Conservation (phyloP, 1,140 invertebrate species). For the Solenopsis fugax region DNA sequence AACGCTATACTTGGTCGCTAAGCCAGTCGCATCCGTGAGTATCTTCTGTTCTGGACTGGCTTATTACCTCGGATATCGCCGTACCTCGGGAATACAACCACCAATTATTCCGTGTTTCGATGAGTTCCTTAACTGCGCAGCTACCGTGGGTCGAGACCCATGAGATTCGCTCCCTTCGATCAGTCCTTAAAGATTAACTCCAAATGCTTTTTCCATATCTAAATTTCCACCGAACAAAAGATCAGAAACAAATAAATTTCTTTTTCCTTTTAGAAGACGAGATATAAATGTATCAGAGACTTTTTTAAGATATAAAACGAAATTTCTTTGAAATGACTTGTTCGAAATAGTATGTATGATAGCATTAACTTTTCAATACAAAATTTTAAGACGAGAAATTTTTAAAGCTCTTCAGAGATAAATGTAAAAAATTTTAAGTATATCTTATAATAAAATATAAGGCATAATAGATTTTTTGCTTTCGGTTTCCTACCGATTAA, state of each 20-base stretch:
- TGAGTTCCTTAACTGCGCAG: constrained; percentile 29
- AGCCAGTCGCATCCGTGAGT: constrained; percentile 38
- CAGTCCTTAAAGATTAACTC: not conserved
- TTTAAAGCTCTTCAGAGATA: not conserved
- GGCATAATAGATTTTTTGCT: not conserved
- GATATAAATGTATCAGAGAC: too few relatives aligned
- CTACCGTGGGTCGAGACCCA: not conserved
- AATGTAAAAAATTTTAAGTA: not conserved
- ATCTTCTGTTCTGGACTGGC: constrained; percentile 9
- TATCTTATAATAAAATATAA: not conserved
- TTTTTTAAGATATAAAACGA: too few relatives aligned
- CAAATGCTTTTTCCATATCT: not conserved
- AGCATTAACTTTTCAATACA: too few relatives aligned
- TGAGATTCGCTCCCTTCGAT: not conserved
- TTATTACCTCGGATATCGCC: constrained; percentile 24
- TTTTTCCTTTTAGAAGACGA: not conserved
- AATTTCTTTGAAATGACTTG: too few relatives aligned
- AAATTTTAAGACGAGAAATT: not conserved
- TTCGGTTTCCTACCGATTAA: not conserved
- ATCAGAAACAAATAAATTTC: not conserved
- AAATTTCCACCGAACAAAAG: constrained; percentile 11
- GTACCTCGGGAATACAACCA: constrained; percentile 10
- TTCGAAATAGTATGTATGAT: too few relatives aligned
- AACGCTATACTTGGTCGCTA: constrained; percentile 49
- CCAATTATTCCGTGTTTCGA: constrained; percentile 57